phyloP scores from a whole-genome alignment of 53 echinoderm and acorn worm species.

The Arbacia lixula region DNA sequence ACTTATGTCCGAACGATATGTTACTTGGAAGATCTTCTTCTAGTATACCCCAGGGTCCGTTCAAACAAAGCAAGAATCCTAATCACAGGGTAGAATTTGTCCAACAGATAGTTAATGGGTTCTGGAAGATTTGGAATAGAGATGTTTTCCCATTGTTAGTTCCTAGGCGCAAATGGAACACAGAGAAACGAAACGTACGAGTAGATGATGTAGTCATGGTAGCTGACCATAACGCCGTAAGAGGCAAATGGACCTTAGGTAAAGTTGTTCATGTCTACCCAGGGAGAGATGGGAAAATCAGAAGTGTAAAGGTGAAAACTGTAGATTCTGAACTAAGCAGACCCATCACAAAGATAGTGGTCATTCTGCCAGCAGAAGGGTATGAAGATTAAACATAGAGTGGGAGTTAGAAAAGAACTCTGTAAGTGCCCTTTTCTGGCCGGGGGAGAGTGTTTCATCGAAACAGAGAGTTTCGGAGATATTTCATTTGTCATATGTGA shows the following conservation, averaged over 20 bases:
- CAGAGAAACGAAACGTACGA: slow-evolving; percentile 38
- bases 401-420: too few species aligned
- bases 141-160: slow-evolving; percentile 59
- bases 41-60: slow-evolving; percentile 63
- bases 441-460: too few species aligned
- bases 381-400: too few species aligned
- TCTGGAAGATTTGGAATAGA: slow-evolving; percentile 62
- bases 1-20: slow-evolving; percentile 66
- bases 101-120: slow-evolving; percentile 53
- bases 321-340: slow-evolving; percentile 23
- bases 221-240: slow-evolving; percentile 46
- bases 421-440: too few species aligned
- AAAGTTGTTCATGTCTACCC: slow-evolving; percentile 52
- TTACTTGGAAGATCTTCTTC: slow-evolving; percentile 60
- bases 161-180: slow-evolving; percentile 61
- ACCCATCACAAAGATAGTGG: slow-evolving; percentile 53
- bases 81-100: slow-evolving; percentile 57
- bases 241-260: slow-evolving; percentile 66
- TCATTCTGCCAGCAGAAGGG: slow-evolving; percentile 63
- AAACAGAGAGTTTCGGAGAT: too few species aligned
- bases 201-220: slow-evolving; percentile 56
- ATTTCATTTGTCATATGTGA: too few species aligned
- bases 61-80: slow-evolving; percentile 55
- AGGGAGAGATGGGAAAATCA: slow-evolving; percentile 52
- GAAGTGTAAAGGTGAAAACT: slow-evolving; percentile 63